Conservation (phyloP, 2,113 vertebrate species). For the Elaphurus davidianus region DNA sequence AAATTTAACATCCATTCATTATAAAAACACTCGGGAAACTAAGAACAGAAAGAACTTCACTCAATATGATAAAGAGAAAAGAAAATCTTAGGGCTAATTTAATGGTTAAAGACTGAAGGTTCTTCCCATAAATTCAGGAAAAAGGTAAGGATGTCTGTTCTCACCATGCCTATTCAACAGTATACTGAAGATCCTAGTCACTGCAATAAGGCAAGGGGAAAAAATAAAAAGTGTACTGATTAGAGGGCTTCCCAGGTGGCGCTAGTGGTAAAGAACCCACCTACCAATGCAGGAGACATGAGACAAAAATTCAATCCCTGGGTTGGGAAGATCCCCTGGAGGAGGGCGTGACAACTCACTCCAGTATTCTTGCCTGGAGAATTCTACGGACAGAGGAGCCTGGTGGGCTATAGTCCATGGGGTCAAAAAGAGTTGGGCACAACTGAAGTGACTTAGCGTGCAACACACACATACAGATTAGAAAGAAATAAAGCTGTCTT, state of each 20-base stretch:
- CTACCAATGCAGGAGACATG: neutral
- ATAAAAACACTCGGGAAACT: neutral
- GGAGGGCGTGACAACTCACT: neutral
- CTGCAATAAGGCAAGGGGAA: neutral
- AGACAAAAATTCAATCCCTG: neutral
- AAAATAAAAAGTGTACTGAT: neutral
- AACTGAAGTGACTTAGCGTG: rapidly evolving
- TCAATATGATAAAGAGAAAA: neutral
- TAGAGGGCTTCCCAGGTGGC: neutral
- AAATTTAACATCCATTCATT: neutral
- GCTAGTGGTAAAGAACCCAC: neutral
- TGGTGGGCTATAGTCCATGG: neutral
- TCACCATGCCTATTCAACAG: neutral
- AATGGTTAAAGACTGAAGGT: neutral
- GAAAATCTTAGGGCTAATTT: neutral
- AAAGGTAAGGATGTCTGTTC: neutral
- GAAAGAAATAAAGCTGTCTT: neutral
- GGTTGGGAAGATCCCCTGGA: neutral
- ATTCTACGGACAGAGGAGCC: neutral
- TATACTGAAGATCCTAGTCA: neutral
- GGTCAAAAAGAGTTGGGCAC: neutral
- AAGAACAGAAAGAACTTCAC: neutral
- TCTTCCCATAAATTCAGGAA: neutral
- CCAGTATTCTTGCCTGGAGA: neutral
- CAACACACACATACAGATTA: neutral